Conservation (phyloP, 2,888 invertebrate genomes). For the Phyto melanocephala region DNA sequence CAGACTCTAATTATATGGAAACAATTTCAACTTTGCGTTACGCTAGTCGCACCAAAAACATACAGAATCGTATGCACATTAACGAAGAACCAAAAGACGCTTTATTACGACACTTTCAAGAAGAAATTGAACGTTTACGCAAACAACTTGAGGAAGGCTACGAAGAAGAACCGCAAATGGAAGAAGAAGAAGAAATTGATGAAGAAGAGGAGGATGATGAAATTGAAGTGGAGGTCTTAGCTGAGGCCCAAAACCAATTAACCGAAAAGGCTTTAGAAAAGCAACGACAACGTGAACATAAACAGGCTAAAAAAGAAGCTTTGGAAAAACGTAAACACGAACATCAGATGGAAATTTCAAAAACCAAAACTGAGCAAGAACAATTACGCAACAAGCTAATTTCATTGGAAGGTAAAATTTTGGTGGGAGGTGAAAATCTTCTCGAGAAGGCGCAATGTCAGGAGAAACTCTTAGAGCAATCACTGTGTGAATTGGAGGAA, state of each 20-base stretch:
- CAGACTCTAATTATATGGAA: conserved; percentile 97
- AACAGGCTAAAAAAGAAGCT: conserved; percentile 83
- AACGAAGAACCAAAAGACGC: conserved; percentile 99
- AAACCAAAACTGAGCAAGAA: conserved; percentile 89
- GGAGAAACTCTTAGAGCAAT: conserved; percentile 91
- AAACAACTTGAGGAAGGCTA: conserved; percentile 88
- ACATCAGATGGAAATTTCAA: conserved; percentile 86
- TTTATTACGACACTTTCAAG: conserved; percentile 95
- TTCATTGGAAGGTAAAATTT: conserved; percentile 95
- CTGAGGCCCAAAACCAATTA: conserved; percentile 80
- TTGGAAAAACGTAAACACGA: conserved; percentile 83
- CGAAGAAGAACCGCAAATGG: conserved; percentile 76
- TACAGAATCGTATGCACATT: conserved; percentile 95
- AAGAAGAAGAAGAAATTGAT: conserved; percentile 75
- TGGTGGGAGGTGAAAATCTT: conserved; percentile 98
- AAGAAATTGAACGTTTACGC: conserved; percentile 95
- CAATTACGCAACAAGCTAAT: conserved; percentile 90
- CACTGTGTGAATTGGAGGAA: conserved; percentile 89
- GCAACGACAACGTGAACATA: conserved; percentile 79
- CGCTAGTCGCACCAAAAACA: conserved; percentile 98
- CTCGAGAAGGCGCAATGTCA: conserved; percentile 98
- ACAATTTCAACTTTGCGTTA: conserved; percentile 97
- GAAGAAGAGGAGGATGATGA: conserved; percentile 80
- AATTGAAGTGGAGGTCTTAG: conserved; percentile 80
- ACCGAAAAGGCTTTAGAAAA: conserved; percentile 80